These are phyloP conservation scores for Rhabdomys dilectus DNA, from an alignment of 2,113 vertebrate species.

Conservation along the genomic window DNA sequence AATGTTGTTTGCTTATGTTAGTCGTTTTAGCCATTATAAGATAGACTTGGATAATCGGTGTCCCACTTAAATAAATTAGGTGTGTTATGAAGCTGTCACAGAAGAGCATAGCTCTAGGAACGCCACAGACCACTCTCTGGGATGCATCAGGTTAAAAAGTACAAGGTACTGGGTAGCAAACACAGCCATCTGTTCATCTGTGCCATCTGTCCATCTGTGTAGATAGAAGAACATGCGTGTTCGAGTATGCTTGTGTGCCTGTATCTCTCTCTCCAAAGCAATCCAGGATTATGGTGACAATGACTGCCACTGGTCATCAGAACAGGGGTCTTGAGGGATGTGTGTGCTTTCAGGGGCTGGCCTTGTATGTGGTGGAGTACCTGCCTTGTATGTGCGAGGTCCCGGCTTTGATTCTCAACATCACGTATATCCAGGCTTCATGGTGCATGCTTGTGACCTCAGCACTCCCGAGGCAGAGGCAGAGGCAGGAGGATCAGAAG, in stretches of 20 bases:
- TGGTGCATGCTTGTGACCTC: neutral
- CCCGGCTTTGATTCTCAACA: neutral
- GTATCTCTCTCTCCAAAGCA: neutral
- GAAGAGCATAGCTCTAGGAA: neutral
- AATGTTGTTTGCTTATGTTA: neutral
- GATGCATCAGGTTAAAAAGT: neutral
- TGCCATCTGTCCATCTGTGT: neutral
- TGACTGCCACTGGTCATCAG: neutral
- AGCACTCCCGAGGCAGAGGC: neutral
- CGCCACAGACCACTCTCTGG: neutral
- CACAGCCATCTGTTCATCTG: neutral
- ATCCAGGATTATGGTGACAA: neutral
- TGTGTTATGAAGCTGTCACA: neutral
- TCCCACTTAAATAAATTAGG: slow-evolving; percentile 14
- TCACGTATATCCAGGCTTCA: no score
- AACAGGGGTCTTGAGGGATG: neutral
- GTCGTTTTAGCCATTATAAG: slow-evolving; percentile 44
- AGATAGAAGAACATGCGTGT: neutral
- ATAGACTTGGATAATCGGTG: slow-evolving; percentile 16
- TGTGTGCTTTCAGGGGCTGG: neutral
- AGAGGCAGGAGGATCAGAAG: neutral
- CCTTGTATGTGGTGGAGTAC: no score
- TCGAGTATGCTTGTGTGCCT: neutral
- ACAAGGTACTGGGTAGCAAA: neutral
- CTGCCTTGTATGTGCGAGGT: neutral